Evolutionary conservation across 2,797 vertebrate genomes (phyloP), one percentile per base, ranked within the genome.

Genomic region (Rhynchotus rufescens): DNA sequence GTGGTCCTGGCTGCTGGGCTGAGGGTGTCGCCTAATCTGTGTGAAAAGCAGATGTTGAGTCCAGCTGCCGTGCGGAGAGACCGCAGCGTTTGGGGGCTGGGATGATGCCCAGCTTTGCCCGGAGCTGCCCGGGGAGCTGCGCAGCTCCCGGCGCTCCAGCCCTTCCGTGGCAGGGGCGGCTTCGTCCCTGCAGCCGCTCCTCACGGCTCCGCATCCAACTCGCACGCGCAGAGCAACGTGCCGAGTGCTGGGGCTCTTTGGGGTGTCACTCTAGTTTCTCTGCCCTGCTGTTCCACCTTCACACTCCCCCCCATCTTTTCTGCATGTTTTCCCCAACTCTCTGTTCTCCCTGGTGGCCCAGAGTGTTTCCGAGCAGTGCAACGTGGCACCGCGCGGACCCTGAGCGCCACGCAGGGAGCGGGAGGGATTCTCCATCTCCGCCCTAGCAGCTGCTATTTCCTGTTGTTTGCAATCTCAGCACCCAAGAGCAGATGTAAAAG

Each of bases 121-220:
- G 59, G 2, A 16, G 7, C 30, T 44, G 51, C 9, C 28, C 22
- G 20, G 17, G 34, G 49, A 54, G 30, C 21, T 0, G 1, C 1
- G 0, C 10, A 23, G 15, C 30, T 42, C 25, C 32, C 5, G 6
- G 21, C 11, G 52, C 60, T 51, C 45, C 3, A 3, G 15, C 0
- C 0, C 15, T 64, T 25, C 61, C 30, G 68, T 23, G 32, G 8
- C 25, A 30, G 11, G 19, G 42, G 28, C 34, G 1, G 0, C 17
- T 11, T 8, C 14, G 5, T 34, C 38, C 68, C 1, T 1, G 17
- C 5, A 22, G 16, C 28, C 0, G 1, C 38, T 69, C 30, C 59
- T 64, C 0, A 0, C 30, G 38, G n/a, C 57, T 14, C 64, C 2
- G 0, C 22, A 4, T 0, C 19, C 10, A 36, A 52, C 12, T 40